A percentile compares a stretch with the other conserved stretches of the same genome.
Evolutionary conservation across 1,140 invertebrate genomes (phyloP).

Genomic region (Papilio xuthus): DNA sequence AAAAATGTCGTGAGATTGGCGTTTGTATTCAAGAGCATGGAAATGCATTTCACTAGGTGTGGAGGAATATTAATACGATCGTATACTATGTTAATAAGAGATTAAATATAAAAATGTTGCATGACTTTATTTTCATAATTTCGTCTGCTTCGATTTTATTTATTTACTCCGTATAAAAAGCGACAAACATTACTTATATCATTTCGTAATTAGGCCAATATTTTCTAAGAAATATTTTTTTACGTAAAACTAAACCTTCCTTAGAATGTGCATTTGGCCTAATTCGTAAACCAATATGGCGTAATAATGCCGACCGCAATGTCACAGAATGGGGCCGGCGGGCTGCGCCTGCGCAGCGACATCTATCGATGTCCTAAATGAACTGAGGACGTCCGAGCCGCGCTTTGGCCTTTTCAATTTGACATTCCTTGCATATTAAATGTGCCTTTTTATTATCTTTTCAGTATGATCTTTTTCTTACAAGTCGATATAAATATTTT

Average conservation of each 20-base stretch:
- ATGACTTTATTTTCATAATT: too few species aligned
- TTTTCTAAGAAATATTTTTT: neutral
- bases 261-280: conserved; percentile 37
- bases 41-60: neutral
- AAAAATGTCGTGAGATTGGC: neutral
- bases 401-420: conserved; percentile 34
- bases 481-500: neutral
- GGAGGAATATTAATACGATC: neutral
- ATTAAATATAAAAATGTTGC: too few species aligned
- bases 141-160: neutral
- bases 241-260: conserved; percentile 6
- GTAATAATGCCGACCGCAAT: conserved; percentile 45
- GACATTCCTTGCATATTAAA: conserved; percentile 11
- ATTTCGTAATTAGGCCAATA: neutral
- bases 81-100: too few species aligned
- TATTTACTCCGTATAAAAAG: neutral
- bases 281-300: conserved; percentile 44
- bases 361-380: conserved; percentile 34
- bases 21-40: neutral
- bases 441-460: neutral
- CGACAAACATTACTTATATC: neutral
- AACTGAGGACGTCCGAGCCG: conserved; percentile 27
- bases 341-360: conserved; percentile 31
- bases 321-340: conserved; percentile 43
- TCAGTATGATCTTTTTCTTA: neutral